A percentile compares a stretch with the other conserved stretches of the same genome.
These are phyloP conservation scores for Nysson spinosus DNA, from an alignment of 2,888 invertebrate species.

Conservation along the genomic window DNA sequence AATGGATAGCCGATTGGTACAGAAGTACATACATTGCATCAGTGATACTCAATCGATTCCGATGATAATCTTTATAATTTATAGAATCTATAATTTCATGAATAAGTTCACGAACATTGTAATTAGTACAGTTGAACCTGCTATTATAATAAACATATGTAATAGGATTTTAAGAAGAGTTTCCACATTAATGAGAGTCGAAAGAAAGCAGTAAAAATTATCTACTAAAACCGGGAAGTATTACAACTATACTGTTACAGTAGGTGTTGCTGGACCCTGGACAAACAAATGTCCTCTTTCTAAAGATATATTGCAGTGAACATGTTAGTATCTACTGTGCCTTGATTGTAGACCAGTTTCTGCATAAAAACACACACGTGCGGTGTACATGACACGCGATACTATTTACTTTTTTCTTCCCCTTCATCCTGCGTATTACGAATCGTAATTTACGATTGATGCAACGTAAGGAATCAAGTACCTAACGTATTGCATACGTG, in stretches of 20 bases:
- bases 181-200: too few relatives aligned
- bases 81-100: background rate
- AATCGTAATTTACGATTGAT: too few relatives aligned
- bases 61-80: too few relatives aligned
- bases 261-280: too few relatives aligned
- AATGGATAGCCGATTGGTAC: constrained; percentile 4
- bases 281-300: background rate
- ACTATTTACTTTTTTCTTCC: constrained; percentile 10
- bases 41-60: constrained; percentile 4
- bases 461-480: constrained; percentile 24
- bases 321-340: constrained; percentile 4
- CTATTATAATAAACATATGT: too few relatives aligned
- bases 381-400: constrained; percentile 33
- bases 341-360: constrained; percentile 24
- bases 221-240: too few relatives aligned
- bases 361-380: constrained; percentile 31
- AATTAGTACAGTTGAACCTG: background rate
- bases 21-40: background rate
- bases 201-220: too few relatives aligned
- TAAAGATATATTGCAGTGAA: constrained; percentile 16
- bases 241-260: too few relatives aligned
- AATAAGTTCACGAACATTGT: background rate
- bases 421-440: constrained; percentile 11
- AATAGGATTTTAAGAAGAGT: too few relatives aligned
- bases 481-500: constrained; percentile 26